Evolutionary conservation across 2,797 vertebrate genomes (phyloP).

Genomic region (Masticophis lateralis): DNA sequence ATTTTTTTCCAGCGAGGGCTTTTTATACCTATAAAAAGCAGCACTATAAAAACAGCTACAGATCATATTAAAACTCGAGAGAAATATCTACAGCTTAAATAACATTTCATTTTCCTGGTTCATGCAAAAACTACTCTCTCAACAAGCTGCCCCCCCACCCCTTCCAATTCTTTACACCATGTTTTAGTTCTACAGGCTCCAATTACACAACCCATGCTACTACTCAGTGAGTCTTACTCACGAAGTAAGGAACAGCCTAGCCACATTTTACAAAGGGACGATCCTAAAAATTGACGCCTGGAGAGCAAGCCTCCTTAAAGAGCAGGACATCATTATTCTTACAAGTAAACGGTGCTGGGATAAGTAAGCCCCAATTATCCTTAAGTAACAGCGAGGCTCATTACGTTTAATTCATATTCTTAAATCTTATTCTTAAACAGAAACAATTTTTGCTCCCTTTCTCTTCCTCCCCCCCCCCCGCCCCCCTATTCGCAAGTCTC

Average conservation of each 20-base stretch:
- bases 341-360: not conserved
- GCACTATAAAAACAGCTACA: not conserved
- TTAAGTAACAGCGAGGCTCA: not conserved
- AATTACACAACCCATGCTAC: not conserved
- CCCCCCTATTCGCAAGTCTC: conserved; percentile 15
- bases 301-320: not conserved
- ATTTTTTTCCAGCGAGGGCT: not conserved
- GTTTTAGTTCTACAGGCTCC: not conserved
- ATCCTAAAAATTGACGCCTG: not conserved
- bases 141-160: not conserved
- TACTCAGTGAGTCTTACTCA: not conserved
- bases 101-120: not conserved
- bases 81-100: not conserved
- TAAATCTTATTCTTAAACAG: not conserved
- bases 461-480: too few species aligned
- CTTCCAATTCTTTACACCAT: not conserved
- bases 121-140: not conserved
- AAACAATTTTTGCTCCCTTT: not conserved
- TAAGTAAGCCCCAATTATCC: not conserved
- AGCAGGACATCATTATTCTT: not conserved
- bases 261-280: not conserved
- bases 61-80: not conserved
- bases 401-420: too few species aligned
- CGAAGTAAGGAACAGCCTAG: not conserved
- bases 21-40: not conserved